Conservation (phyloP, 1,140 invertebrate species). For the Halesus radiatus region DNA sequence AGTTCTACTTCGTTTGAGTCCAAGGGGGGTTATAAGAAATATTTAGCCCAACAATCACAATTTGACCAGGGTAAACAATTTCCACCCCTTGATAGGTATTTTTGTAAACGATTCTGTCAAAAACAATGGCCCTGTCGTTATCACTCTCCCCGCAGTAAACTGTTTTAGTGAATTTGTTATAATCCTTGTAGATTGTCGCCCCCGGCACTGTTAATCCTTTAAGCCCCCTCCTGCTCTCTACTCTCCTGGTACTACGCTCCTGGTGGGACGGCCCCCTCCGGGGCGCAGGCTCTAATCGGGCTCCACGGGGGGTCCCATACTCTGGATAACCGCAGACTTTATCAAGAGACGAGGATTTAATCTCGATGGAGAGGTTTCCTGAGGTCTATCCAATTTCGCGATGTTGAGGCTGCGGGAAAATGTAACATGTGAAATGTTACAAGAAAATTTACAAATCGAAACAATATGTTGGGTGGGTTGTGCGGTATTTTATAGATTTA, state of each 20-base stretch:
- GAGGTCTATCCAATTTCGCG: not conserved
- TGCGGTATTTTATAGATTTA: no score
- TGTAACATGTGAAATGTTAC: no score
- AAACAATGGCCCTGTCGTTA: conserved; percentile 4
- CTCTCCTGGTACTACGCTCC: no score
- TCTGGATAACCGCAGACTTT: conserved; percentile 1
- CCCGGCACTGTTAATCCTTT: conserved; percentile 6
- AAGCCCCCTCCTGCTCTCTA: not conserved
- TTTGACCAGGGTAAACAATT: no score
- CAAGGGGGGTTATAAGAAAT: no score
- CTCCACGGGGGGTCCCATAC: not conserved
- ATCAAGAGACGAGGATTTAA: conserved; percentile 15
- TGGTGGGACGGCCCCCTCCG: not conserved
- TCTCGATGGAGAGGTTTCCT: not conserved
- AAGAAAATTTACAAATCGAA: no score
- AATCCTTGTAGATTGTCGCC: conserved; percentile 28
- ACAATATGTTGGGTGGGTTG: no score
- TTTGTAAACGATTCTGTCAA: not conserved
- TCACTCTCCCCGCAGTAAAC: not conserved
- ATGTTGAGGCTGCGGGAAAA: not conserved
- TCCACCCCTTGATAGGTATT: no score
- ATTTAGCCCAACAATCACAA: no score
- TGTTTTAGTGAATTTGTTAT: conserved; percentile 11
- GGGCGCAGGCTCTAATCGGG: not conserved
- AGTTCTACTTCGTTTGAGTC: no score